phyloP scores from a whole-genome alignment of 2,888 invertebrate species.

The Scaptomyza caliginosa region DNA sequence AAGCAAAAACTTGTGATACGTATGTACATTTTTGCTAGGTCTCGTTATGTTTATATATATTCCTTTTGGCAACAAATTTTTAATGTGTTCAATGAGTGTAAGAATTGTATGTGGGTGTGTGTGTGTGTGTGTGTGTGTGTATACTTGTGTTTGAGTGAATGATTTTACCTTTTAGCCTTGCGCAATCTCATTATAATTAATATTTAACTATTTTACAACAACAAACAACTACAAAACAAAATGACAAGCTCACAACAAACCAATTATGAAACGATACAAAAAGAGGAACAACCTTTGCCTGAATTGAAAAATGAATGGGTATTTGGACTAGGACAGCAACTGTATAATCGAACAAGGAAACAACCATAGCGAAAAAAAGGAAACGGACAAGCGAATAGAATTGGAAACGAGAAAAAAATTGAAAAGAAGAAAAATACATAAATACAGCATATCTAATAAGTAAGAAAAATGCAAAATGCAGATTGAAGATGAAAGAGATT shows the following conservation, averaged over 20 bases:
- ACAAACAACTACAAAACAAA: slow-evolving; percentile 6
- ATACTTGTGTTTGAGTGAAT: slow-evolving; percentile 34
- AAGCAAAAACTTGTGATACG: slow-evolving; percentile 67
- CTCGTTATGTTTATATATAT: slow-evolving; percentile 1
- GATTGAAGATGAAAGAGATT: slow-evolving; percentile 15
- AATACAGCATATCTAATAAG: slow-evolving; percentile 42
- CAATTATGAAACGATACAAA: background rate
- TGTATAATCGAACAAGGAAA: slow-evolving; percentile 25
- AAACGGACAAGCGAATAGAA: slow-evolving; percentile 5
- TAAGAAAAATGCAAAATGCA: slow-evolving; percentile 3
- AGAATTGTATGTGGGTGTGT: slow-evolving; percentile 13
- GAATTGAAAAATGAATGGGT: slow-evolving; percentile 4
- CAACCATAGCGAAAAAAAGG: too few species aligned
- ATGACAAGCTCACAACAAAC: slow-evolving; percentile 12
- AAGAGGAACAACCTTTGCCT: background rate
- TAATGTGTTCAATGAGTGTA: slow-evolving; percentile 21
- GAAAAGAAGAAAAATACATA: slow-evolving; percentile 15
- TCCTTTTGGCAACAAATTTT: slow-evolving; percentile 14
- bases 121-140: slow-evolving; percentile 17
- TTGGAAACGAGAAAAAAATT: slow-evolving; percentile 5
- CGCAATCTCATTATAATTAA: slow-evolving; percentile 70
- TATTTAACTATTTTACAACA: slow-evolving; percentile 30
- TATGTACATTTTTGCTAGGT: slow-evolving; percentile 38
- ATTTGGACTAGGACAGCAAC: slow-evolving; percentile 17
- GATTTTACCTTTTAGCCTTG: slow-evolving; percentile 31